Evolutionary conservation across 2,888 invertebrate species (phyloP).

Genomic region (Phymatocera aterrima): DNA sequence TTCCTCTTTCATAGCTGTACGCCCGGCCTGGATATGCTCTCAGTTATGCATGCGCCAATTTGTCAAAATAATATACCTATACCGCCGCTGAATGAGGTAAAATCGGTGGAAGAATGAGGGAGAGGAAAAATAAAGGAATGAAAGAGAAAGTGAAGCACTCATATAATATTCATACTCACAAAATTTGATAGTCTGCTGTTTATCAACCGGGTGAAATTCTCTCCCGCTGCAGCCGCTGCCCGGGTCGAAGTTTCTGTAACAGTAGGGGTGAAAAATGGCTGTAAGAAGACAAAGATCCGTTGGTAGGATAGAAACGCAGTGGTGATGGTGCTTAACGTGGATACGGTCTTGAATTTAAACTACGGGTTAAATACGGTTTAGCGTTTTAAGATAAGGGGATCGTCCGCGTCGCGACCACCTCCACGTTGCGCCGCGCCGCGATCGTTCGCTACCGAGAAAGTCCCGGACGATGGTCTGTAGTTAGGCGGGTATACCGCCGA

Average conservation of each 20-base stretch:
- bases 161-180: slow-evolving; percentile 28
- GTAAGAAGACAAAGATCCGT: slow-evolving; percentile 34
- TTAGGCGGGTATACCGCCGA: too few relatives aligned
- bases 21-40: background rate
- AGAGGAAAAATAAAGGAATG: background rate
- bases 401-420: background rate
- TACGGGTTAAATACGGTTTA: slow-evolving; percentile 38
- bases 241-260: slow-evolving; percentile 36
- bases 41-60: background rate
- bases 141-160: slow-evolving; percentile 38
- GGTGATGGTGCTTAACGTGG: slow-evolving; percentile 12
- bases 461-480: background rate
- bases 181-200: slow-evolving; percentile 39
- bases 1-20: background rate
- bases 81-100: too few relatives aligned
- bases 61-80: slow-evolving; percentile 29
- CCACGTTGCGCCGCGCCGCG: too few relatives aligned
- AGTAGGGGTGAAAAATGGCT: slow-evolving; percentile 42
- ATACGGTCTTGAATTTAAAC: slow-evolving; percentile 43
- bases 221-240: slow-evolving; percentile 3
- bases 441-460: background rate
- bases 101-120: background rate
- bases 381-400: slow-evolving; percentile 38
- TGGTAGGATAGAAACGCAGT: background rate
- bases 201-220: slow-evolving; percentile 34